These are phyloP conservation scores for Drosophila trapezifrons DNA, from an alignment of 1,140 invertebrate genomes.

Conservation along the genomic window DNA sequence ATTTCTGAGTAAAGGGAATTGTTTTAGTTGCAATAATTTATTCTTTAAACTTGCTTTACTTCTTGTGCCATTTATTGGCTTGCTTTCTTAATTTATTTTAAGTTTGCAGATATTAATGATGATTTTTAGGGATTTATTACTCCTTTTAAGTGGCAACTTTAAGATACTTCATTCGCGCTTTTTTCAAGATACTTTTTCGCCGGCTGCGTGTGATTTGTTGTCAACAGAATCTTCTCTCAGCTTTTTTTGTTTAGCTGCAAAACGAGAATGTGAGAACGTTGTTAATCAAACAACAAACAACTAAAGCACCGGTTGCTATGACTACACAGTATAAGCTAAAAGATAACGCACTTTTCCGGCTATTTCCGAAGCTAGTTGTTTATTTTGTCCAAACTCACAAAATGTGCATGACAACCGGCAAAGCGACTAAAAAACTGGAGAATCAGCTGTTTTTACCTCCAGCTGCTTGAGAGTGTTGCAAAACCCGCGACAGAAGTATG, in stretches of 20 bases:
- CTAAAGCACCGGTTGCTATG: constrained; percentile 41
- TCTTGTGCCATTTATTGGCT: not conserved
- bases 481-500: not conserved
- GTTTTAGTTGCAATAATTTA: no score
- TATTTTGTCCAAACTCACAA: constrained; percentile 29
- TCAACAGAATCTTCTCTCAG: constrained; percentile 7
- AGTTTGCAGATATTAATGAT: not conserved
- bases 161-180: constrained; percentile 8
- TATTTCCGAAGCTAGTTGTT: constrained; percentile 18
- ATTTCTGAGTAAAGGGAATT: no score
- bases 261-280: constrained; percentile 47
- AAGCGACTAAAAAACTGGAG: not conserved
- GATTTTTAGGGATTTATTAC: no score
- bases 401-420: constrained; percentile 10
- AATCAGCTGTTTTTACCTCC: constrained; percentile 24
- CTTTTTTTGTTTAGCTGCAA: constrained; percentile 27
- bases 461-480: constrained; percentile 23
- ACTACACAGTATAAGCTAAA: constrained; percentile 6
- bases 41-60: not conserved
- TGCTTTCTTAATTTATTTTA: no score
- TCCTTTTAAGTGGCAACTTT: not conserved
- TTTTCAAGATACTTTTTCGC: constrained; percentile 16
- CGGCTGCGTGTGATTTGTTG: constrained; percentile 1
- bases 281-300: constrained; percentile 25
- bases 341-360: constrained; percentile 1